These are phyloP conservation scores for Rhyacophila brunnea DNA, from an alignment of 1,140 invertebrate genomes.

Conservation along the genomic window DNA sequence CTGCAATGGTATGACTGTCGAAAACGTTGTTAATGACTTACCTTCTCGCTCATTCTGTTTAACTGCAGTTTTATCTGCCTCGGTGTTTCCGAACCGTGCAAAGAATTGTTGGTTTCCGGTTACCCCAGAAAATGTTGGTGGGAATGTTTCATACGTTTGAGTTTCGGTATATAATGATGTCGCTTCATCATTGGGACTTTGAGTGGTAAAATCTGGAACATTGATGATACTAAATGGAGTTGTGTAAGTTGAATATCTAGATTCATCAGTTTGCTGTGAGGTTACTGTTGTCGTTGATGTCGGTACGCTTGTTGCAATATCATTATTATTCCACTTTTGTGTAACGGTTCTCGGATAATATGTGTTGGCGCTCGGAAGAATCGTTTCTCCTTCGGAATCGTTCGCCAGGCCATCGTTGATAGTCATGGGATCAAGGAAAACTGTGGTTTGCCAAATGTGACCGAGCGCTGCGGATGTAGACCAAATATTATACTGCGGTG, in stretches of 20 bases:
- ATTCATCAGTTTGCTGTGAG: conserved; percentile 10
- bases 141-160: conserved; percentile 32
- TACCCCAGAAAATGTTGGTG: conserved; percentile 12
- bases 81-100: conserved; percentile 5
- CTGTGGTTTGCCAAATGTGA: conserved; percentile 61
- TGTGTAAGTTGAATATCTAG: conserved; percentile 23
- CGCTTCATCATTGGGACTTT: conserved; percentile 19
- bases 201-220: conserved; percentile 32
- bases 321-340: conserved; percentile 10
- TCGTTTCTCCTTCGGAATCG: conserved; percentile 17
- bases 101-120: conserved; percentile 4
- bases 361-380: conserved; percentile 31
- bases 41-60: conserved; percentile 36
- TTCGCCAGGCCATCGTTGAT: conserved; percentile 64
- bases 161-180: conserved; percentile 17
- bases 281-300: conserved; percentile 13
- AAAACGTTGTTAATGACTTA: conserved; percentile 22
- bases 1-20: conserved; percentile 16
- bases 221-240: conserved; percentile 8
- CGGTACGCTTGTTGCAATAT: not conserved
- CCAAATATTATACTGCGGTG: conserved; percentile 30
- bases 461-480: conserved; percentile 31
- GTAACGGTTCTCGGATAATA: conserved; percentile 13
- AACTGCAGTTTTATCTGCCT: conserved; percentile 23
- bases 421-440: conserved; percentile 67